Conservation (phyloP, 2,797 vertebrate species). For the Buceros bicornis region DNA sequence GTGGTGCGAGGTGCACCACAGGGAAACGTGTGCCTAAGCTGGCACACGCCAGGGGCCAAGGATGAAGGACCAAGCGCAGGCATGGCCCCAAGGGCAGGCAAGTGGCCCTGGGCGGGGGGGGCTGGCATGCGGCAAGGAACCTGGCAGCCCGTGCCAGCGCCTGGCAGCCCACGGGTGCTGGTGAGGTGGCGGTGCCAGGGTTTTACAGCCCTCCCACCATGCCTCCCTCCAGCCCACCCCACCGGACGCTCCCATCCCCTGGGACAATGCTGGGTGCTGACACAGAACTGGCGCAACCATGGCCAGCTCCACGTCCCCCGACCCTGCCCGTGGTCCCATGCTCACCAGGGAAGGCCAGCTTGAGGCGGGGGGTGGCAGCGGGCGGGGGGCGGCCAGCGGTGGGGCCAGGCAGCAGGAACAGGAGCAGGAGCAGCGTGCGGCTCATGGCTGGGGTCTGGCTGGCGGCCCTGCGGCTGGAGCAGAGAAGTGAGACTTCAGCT, state of each 20-base stretch:
- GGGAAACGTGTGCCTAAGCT: background rate
- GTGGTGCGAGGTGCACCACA: fast-evolving
- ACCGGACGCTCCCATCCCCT: fast-evolving
- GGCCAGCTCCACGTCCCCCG: fast-evolving
- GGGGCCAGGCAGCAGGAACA: background rate
- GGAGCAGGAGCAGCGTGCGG: slow-evolving; percentile 47
- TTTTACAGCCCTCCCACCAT: background rate
- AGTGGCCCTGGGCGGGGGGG: background rate
- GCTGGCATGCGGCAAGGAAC: background rate
- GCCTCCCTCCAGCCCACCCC: fast-evolving
- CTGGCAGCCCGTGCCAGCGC: background rate
- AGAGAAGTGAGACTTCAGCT: slow-evolving; percentile 18
- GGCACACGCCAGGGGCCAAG: fast-evolving
- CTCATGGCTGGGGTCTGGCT: slow-evolving; percentile 71
- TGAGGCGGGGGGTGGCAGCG: slow-evolving; percentile 73
- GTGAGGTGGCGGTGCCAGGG: background rate
- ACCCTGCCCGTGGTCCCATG: background rate
- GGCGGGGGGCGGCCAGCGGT: background rate
- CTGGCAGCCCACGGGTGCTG: background rate
- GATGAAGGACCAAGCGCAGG: background rate
- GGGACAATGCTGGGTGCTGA: background rate
- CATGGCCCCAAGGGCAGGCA: background rate
- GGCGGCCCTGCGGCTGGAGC: slow-evolving; percentile 63
- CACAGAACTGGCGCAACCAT: fast-evolving
- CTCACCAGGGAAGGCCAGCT: slow-evolving; percentile 80